A percentile compares a stretch with the other conserved stretches of the same genome.
Evolutionary conservation across 2,113 vertebrate species (phyloP).

Genomic region (Spea multiplicata): DNA sequence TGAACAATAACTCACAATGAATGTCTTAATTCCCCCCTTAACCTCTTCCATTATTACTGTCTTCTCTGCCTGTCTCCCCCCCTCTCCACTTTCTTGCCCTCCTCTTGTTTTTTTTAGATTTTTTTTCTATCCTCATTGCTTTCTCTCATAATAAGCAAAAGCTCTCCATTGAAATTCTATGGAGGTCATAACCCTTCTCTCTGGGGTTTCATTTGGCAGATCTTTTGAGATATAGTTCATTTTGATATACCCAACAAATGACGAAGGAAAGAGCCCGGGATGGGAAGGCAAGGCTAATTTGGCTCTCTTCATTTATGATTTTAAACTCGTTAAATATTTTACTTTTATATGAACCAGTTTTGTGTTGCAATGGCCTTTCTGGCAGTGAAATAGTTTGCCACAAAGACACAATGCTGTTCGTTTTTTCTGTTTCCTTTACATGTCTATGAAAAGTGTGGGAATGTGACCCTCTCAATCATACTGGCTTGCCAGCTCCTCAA

Average conservation of each 20-base stretch:
- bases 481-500: too few relatives aligned
- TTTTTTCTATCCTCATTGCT: conserved; percentile 6
- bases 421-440: too few relatives aligned
- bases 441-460: neutral
- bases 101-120: conserved; percentile 1
- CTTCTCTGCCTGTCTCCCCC: conserved; percentile 4
- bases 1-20: conserved; percentile 46
- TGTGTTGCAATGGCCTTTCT: too few relatives aligned
- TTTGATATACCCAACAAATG: neutral
- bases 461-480: too few relatives aligned
- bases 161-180: conserved; percentile 12
- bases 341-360: too few relatives aligned
- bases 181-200: neutral
- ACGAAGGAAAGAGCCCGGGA: neutral
- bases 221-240: neutral
- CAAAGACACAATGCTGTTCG: too few relatives aligned
- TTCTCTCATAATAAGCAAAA: neutral
- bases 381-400: too few relatives aligned
- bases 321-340: neutral
- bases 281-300: neutral
- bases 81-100: neutral
- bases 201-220: neutral
- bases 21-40: conserved; percentile 45
- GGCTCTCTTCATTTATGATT: neutral
- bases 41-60: conserved; percentile 12